A percentile compares a stretch with the other conserved stretches of the same genome.
phyloP scores from a whole-genome alignment of 2,797 vertebrate genomes.

The Myotis myotis region DNA sequence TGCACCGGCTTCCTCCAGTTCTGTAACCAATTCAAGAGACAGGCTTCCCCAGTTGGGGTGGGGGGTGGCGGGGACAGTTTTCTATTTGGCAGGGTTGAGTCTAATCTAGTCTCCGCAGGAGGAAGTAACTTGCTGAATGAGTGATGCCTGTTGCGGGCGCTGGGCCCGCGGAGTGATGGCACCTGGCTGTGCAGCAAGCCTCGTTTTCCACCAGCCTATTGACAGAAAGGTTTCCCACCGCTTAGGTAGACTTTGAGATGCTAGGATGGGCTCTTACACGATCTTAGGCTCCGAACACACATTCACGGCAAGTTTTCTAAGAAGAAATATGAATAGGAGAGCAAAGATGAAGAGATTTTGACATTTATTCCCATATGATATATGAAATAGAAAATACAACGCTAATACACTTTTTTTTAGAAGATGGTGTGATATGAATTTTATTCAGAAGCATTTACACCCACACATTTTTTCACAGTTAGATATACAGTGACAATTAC shows the following conservation, averaged over 20 bases:
- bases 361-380: not conserved
- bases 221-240: not conserved
- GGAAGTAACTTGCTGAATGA: not conserved
- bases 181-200: not conserved
- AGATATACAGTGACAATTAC: constrained; percentile 62
- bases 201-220: not conserved
- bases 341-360: not conserved
- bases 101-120: not conserved
- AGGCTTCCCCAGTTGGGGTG: not conserved
- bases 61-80: not conserved
- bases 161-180: fast-evolving
- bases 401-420: not conserved
- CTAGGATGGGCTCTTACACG: fast-evolving
- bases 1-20: not conserved
- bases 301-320: not conserved
- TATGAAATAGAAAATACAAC: not conserved
- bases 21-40: not conserved
- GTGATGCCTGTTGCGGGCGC: too few species aligned
- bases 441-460: constrained; percentile 76
- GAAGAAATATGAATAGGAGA: not conserved
- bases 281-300: not conserved
- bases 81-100: not conserved
- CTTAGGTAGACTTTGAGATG: not conserved
- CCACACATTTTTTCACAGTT: constrained; percentile 63
- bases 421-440: not conserved